Conservation (phyloP, 1,140 invertebrate species). For the Anastrepha ludens region DNA sequence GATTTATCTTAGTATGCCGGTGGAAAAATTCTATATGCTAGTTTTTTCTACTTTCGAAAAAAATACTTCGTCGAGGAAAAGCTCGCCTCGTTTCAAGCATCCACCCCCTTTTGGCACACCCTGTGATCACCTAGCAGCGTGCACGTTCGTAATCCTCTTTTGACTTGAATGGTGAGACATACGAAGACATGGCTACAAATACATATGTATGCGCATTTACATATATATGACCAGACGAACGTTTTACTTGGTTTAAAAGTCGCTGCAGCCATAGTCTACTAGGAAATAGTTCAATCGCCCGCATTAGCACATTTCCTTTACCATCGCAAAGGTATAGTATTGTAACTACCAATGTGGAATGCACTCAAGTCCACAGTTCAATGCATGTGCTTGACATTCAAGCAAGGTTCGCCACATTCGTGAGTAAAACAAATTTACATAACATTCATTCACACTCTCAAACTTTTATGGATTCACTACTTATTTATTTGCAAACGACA, state of each 20-base stretch:
- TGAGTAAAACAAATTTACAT: not conserved
- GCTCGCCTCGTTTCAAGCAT: no score
- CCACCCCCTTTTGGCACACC: not conserved
- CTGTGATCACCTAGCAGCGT: not conserved
- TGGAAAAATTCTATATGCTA: no score
- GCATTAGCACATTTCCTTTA: not conserved
- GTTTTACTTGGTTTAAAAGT: no score
- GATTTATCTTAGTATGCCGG: no score
- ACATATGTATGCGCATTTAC: no score
- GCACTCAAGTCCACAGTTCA: not conserved
- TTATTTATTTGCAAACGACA: not conserved
- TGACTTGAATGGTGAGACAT: not conserved
- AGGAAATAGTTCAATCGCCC: not conserved
- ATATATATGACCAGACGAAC: no score
- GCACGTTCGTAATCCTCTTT: not conserved
- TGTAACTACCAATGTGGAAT: not conserved
- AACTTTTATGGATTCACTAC: not conserved
- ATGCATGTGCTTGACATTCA: conserved; percentile 18
- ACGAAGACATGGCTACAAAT: no score
- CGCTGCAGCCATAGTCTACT: not conserved
- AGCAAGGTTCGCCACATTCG: not conserved
- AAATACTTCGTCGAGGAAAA: no score
- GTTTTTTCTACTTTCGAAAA: no score
- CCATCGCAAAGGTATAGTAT: not conserved
- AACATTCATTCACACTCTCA: not conserved